Evolutionary conservation across 1,140 invertebrate species (phyloP), one percentile per base, ranked within the genome.

Genomic region (Cyclargus thomasi): DNA sequence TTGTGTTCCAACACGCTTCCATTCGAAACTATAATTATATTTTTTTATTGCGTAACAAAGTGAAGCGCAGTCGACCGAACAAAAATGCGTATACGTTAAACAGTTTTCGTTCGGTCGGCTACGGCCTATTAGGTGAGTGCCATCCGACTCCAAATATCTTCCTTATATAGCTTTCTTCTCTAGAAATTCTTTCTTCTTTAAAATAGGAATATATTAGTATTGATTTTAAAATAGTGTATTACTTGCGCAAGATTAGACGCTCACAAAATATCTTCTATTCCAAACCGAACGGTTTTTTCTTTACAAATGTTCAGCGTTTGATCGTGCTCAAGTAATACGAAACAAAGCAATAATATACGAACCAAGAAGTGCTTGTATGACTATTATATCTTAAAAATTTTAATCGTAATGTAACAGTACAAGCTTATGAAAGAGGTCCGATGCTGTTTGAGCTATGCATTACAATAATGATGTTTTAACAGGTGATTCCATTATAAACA

Each of bases 321-420:
- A 47, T 47, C 14, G 39, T 16, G 39, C 39, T 47, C 39, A 47
- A 47, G 39, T 47, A 59, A 59, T 59, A 59, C 55, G 55, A 20
- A 59, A 20, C 55, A 59, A 59, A 59, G 55, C 55, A 59, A 59
- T 59, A 59, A 59, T 59, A 59, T 59, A 59, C 55, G 55, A 59
- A 59, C 55, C 55, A 21, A 20, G 18, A 59, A 59, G 55, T 59
- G 55, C 55, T 59, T 59, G 39, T 47, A 47, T 47, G 17, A 59
- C 55, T 59, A 59, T 59, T 59, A 20, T 59, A 59, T 59, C 55
- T 59, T 59, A 20, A 59, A 59, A 59, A 59, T 17, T 57, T n/a
- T 59, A 59, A 59, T 59, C 20, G 55, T 59, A 59, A 59, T 59
- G 20, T 59, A 22, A 20, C 55, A 59, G 39, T 47, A 47, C 17